Conservation (phyloP, 2,888 invertebrate genomes). For the Plutella xylostella region DNA sequence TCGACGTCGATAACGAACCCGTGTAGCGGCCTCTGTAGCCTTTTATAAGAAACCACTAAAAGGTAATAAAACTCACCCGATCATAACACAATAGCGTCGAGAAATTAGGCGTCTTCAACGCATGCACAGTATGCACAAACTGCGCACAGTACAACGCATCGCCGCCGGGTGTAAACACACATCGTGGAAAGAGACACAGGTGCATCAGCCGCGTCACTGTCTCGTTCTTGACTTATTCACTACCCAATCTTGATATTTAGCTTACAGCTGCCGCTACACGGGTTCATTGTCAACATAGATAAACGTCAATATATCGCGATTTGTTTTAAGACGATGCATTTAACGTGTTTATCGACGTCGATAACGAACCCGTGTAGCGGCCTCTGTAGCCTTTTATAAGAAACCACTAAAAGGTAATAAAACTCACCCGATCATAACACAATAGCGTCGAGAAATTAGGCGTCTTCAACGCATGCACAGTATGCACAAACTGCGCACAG, state of each 20-base stretch:
- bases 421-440: slow-evolving; percentile 93
- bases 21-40: too few relatives aligned
- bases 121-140: slow-evolving; percentile 96
- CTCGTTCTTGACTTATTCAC: slow-evolving; percentile 71
- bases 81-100: slow-evolving; percentile 98
- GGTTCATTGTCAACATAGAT: too few relatives aligned
- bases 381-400: too few relatives aligned
- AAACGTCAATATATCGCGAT: too few relatives aligned
- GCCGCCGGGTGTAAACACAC: slow-evolving; percentile 92
- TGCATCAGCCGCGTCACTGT: slow-evolving; percentile 97
- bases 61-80: slow-evolving; percentile 74
- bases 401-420: too few relatives aligned
- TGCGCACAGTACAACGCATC: slow-evolving; percentile 98
- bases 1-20: too few relatives aligned
- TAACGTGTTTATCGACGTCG: too few relatives aligned
- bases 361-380: too few relatives aligned
- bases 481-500: slow-evolving; percentile 97
- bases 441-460: slow-evolving; percentile 97
- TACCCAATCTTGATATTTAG: too few relatives aligned
- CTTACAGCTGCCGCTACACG: too few relatives aligned
- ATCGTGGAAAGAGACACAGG: slow-evolving; percentile 95
- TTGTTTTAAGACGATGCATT: too few relatives aligned
- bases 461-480: slow-evolving; percentile 93
- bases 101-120: slow-evolving; percentile 95
- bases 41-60: too few relatives aligned